Percentiles rank a stretch among this genome's conserved stretches.
Evolutionary conservation across 1,140 invertebrate genomes (phyloP).

Genomic region (Paraescarpia echinospica): DNA sequence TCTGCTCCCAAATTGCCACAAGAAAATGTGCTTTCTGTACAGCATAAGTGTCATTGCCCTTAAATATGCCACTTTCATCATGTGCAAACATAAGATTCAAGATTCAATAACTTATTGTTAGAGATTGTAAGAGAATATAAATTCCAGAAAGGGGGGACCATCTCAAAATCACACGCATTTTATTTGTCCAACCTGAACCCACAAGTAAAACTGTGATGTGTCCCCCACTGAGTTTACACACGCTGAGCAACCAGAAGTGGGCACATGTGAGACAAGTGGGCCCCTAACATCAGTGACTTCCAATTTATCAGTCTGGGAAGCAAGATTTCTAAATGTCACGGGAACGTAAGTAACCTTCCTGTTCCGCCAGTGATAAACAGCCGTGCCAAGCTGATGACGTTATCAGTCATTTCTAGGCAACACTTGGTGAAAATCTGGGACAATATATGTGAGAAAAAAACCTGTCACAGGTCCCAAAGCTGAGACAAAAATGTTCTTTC

Average conservation of each 20-base stretch:
- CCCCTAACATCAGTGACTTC: neutral
- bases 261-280: neutral
- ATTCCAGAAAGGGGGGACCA: too few species aligned
- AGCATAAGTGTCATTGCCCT: too few species aligned
- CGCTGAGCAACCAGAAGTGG: neutral
- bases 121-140: too few species aligned
- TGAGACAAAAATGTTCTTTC: neutral
- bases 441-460: neutral
- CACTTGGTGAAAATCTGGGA: neutral
- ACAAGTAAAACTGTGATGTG: neutral
- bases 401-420: conserved; percentile 5
- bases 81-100: too few species aligned
- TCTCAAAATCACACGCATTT: too few species aligned
- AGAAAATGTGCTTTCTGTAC: too few species aligned
- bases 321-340: neutral
- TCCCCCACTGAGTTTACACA: neutral
- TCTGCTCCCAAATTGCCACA: too few species aligned
- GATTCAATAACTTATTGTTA: too few species aligned
- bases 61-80: too few species aligned
- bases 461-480: neutral
- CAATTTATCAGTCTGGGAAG: neutral
- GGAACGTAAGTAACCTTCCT: neutral
- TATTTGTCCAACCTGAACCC: too few species aligned
- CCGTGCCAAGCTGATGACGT: neutral
- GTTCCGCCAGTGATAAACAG: neutral